phyloP scores from a whole-genome alignment of 2,113 vertebrate species.

The Oreochromis tanganicae region DNA sequence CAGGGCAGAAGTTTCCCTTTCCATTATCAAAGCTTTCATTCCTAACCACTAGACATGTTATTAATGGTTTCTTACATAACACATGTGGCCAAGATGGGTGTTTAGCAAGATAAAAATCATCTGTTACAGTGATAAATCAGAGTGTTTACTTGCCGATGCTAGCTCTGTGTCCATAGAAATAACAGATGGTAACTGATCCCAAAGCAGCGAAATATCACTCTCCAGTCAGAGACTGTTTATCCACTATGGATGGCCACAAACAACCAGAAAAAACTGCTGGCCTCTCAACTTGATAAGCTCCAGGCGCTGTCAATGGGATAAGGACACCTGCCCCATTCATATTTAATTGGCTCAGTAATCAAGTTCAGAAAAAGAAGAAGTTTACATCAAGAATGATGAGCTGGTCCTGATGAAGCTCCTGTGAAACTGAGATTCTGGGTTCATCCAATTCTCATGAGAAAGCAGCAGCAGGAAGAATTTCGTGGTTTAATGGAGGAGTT shows the following conservation, averaged over 20 bases:
- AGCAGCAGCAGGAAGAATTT: background rate
- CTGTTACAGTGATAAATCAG: background rate
- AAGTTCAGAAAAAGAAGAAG: background rate
- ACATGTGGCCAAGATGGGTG: no score
- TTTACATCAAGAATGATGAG: background rate
- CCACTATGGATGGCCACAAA: background rate
- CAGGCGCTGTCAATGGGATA: background rate
- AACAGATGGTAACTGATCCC: background rate
- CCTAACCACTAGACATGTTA: background rate
- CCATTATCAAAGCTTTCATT: background rate
- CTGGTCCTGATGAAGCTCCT: background rate
- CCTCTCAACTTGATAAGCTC: background rate
- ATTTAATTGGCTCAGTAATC: background rate
- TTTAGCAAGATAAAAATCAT: background rate
- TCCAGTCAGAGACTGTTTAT: background rate
- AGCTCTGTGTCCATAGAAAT: background rate
- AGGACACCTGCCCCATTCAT: background rate
- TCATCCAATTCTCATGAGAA: background rate
- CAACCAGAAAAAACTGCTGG: background rate
- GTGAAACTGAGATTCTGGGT: background rate
- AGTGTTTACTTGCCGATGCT: background rate
- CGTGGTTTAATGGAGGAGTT: background rate
- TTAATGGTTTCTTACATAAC: background rate
- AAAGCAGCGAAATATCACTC: background rate
- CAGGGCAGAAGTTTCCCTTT: background rate